Evolutionary conservation across 2,113 vertebrate species (phyloP).

Genomic region (Platanista minor): DNA sequence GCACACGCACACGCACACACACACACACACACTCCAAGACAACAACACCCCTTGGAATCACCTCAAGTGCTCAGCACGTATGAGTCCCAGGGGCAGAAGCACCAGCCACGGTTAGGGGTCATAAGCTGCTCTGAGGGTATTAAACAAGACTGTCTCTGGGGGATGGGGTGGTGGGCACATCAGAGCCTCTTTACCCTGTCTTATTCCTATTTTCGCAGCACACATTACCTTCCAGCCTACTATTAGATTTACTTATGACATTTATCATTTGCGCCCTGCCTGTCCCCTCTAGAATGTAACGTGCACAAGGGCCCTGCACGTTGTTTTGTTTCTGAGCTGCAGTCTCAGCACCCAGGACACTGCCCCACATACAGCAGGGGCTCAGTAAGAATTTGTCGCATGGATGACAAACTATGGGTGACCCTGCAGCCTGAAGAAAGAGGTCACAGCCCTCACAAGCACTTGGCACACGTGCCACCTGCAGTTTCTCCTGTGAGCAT

Average conservation of each 20-base stretch:
- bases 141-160: neutral
- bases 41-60: neutral
- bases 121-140: neutral
- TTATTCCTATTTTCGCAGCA: neutral
- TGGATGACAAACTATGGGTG: neutral
- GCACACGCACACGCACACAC: no score
- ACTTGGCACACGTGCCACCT: rapidly evolving
- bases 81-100: neutral
- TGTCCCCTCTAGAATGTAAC: neutral
- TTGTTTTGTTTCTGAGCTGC: neutral
- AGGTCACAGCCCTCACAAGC: neutral
- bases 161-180: rapidly evolving
- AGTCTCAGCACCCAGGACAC: neutral
- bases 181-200: no score
- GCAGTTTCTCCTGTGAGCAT: neutral
- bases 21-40: no score
- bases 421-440: neutral
- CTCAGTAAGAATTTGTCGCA: neutral
- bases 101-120: neutral
- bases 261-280: neutral
- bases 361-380: neutral
- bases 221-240: neutral
- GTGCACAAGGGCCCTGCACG: no score
- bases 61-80: neutral
- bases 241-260: neutral